Evolutionary conservation across 2,113 vertebrate species (phyloP), one percentile per base, ranked within the genome.

Genomic region (Microcebus murinus): DNA sequence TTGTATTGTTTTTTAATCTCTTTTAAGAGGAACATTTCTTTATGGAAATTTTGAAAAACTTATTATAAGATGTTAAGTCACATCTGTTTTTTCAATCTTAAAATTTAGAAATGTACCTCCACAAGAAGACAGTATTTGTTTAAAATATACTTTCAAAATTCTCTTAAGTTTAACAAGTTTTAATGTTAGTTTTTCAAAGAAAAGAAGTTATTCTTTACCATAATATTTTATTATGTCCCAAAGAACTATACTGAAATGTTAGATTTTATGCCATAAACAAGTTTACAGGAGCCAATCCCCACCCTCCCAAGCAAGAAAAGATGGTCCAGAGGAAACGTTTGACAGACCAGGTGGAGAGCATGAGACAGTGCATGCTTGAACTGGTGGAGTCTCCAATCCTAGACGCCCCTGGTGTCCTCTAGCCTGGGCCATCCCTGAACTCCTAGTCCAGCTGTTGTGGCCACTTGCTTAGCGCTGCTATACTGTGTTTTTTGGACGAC

Each of bases 241-340:
- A 61, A 94, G 48, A 61, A 52, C 9, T 93, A 14, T 29, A 25
- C 61, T 92, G 71, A 95, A 95, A 87, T 84, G 57, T 87, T 92
- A 94, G 73, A 73, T 84, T 94, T 95, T 82, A 89, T 91, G 67
- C 45, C 63, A 97, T 55, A 94, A 87, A 59, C 20, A 79, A 81
- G 45, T 84, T 25, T 70, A 1, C 45, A 65, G 52, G 42, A 87
- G 29, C 87, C 68, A 94, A 74, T 10, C 27, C 48, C 27, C 48
- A 31, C 27, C 45, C 73, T 27, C 45, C 15, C 45, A 42, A 48
- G 34, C 14, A 96, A 57, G 57, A 20, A 63, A 86, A 89, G 87
- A 36, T n/a, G 39, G 29, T 63, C 45, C 39, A 29, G 50, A 42
- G 67, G 59, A 82, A 89, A 81, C 17, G 36, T 68, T 45, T 55